phyloP scores from a whole-genome alignment of 2,888 invertebrate species.

The Amphiduros pacificus region DNA sequence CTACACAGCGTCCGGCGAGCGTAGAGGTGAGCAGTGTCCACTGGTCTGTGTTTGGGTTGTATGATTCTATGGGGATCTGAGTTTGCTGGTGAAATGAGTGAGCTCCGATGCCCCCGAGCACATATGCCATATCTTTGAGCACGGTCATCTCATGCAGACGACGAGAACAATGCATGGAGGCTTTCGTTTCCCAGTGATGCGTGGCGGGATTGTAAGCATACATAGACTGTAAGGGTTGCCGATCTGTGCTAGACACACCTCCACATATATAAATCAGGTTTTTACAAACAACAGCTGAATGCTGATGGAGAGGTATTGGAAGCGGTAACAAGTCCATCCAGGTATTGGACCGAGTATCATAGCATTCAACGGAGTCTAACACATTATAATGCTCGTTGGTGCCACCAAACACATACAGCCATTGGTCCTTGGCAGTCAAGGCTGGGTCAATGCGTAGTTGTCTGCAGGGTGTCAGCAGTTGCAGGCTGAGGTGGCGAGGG shows the following conservation, averaged over 20 bases:
- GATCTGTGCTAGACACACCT: conserved; percentile 49
- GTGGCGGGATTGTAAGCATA: conserved; percentile 45
- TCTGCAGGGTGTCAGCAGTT: conserved; percentile 52
- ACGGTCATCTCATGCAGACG: conserved; percentile 55
- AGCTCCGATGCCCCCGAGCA: conserved; percentile 54
- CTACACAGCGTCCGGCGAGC: conserved; percentile 55
- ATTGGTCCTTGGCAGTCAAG: conserved; percentile 42
- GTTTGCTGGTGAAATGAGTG: conserved; percentile 52
- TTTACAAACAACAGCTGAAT: conserved; percentile 42
- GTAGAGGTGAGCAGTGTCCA: conserved; percentile 56
- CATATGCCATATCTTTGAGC: conserved; percentile 43
- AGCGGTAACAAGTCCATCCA: conserved; percentile 53
- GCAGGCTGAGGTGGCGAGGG: conserved; percentile 51
- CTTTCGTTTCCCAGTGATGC: conserved; percentile 44
- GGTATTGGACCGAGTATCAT: conserved; percentile 49
- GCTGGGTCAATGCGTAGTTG: conserved; percentile 52
- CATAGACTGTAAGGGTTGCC: conserved; percentile 48
- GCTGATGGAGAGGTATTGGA: conserved; percentile 50
- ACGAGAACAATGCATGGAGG: conserved; percentile 53
- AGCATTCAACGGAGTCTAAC: conserved; percentile 54
- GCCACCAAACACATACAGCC: conserved; percentile 54
- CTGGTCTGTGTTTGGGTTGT: conserved; percentile 45
- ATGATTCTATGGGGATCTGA: conserved; percentile 56
- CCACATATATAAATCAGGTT: conserved; percentile 53
- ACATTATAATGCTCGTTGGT: conserved; percentile 50